Percentiles rank a stretch among this genome's conserved stretches.
Conservation (phyloP, 2,797 vertebrate genomes). For the Atherinosoma microstoma region DNA sequence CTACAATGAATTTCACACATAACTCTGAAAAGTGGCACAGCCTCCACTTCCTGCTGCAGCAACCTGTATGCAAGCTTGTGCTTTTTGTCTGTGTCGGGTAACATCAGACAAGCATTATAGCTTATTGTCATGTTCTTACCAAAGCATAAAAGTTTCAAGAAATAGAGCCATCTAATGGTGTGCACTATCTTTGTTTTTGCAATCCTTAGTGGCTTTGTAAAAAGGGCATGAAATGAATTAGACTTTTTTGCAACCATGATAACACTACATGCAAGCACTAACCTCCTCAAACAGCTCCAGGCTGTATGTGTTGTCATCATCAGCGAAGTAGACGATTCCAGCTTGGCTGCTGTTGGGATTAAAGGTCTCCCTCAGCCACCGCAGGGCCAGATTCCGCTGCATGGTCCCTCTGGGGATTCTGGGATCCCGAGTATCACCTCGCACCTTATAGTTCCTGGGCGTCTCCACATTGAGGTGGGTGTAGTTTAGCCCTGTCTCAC, state of each 20-base stretch:
- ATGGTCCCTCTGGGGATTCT: constrained; percentile 96
- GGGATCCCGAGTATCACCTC: constrained; percentile 93
- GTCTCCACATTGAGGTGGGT: constrained; percentile 98
- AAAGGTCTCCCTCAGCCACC: constrained; percentile 96
- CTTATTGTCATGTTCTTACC: background rate
- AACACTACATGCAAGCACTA: constrained; percentile 14
- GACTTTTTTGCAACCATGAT: background rate
- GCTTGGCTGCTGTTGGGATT: constrained; percentile 91
- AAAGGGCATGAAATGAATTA: background rate
- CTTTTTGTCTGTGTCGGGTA: background rate
- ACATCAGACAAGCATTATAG: background rate
- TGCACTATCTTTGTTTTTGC: background rate
- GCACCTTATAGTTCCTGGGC: constrained; percentile 95
- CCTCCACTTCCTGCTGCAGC: background rate
- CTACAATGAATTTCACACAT: background rate
- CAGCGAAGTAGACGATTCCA: constrained; percentile 94
- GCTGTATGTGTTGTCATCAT: constrained; percentile 97
- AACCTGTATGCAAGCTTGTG: background rate
- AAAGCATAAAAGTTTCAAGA: background rate
- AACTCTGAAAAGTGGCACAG: background rate
- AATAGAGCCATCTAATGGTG: background rate
- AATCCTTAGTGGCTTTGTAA: background rate
- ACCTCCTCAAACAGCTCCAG: constrained; percentile 98
- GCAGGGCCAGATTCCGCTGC: constrained; percentile 95
- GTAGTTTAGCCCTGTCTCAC: constrained; percentile 95